A percentile compares a stretch with the other conserved stretches of the same genome.
Conservation (phyloP, 1,140 invertebrate species). For the Formica exsecta region DNA sequence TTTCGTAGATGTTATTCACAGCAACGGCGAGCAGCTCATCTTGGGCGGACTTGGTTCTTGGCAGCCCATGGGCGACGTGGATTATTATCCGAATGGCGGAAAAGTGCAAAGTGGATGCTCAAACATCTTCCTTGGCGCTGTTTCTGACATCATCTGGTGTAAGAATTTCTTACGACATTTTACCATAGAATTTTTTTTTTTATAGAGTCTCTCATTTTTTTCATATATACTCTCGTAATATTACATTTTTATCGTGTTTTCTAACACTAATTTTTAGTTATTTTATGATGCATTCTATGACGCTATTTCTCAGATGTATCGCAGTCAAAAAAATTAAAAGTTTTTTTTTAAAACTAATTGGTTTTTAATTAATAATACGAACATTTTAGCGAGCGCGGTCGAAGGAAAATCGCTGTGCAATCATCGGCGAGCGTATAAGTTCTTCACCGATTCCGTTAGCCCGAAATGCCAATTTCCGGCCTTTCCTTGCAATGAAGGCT, state of each 20-base stretch:
- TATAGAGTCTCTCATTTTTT: too few species aligned
- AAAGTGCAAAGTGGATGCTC: constrained; percentile 95
- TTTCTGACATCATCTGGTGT: constrained; percentile 97
- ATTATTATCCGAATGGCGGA: constrained; percentile 97
- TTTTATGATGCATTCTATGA: neutral
- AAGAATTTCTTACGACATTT: constrained; percentile 82
- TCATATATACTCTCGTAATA: too few species aligned
- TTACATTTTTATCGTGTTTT: neutral
- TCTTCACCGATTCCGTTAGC: constrained; percentile 97
- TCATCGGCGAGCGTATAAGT: constrained; percentile 96
- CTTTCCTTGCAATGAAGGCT: constrained; percentile 92
- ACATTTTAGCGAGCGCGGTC: constrained; percentile 89
- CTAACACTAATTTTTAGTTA: neutral
- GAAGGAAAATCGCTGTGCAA: constrained; percentile 96
- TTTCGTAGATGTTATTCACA: constrained; percentile 98
- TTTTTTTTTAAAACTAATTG: neutral
- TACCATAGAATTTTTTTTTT: too few species aligned
- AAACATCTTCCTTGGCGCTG: constrained; percentile 94
- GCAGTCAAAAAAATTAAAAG: neutral
- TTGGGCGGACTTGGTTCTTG: constrained; percentile 94
- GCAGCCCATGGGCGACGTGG: constrained; percentile 96
- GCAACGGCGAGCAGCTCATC: constrained; percentile 95
- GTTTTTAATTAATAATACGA: neutral
- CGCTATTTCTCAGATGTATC: too few species aligned
- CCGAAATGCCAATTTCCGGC: constrained; percentile 95